A percentile compares a stretch with the other conserved stretches of the same genome.
Conservation (phyloP, 2,888 invertebrate species). For the Andrena fulva region DNA sequence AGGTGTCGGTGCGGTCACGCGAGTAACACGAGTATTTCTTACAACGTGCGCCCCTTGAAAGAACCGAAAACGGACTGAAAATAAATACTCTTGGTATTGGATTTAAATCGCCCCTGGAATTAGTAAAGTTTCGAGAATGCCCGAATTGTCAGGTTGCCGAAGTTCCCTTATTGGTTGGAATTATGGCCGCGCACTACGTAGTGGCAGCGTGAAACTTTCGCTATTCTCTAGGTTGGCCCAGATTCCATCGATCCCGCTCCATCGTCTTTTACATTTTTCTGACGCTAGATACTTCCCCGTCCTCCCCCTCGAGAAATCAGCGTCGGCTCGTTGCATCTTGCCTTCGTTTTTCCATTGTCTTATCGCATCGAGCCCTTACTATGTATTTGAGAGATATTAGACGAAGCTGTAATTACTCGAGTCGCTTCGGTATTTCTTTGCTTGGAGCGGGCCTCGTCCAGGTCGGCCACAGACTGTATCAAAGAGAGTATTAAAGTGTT, state of each 20-base stretch:
- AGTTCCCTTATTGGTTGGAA: conserved; percentile 44
- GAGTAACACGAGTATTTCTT: neutral
- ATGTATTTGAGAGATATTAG: conserved; percentile 18
- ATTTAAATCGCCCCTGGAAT: neutral
- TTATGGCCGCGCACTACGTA: conserved; percentile 54
- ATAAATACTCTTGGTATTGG: conserved; percentile 3
- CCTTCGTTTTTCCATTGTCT: conserved; percentile 40
- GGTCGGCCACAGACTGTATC: neutral
- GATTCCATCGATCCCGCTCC: conserved; percentile 39
- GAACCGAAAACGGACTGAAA: neutral
- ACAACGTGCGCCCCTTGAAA: neutral
- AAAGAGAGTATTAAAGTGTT: conserved; percentile 7
- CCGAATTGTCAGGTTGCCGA: conserved; percentile 1
- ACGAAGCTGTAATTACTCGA: conserved; percentile 32
- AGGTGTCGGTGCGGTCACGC: too few relatives aligned
- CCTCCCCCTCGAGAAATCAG: conserved; percentile 4
- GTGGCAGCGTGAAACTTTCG: conserved; percentile 54
- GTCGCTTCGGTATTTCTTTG: conserved; percentile 15
- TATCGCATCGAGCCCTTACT: conserved; percentile 1
- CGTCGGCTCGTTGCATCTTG: conserved; percentile 12
- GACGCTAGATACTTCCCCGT: conserved; percentile 8
- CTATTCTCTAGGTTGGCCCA: conserved; percentile 52
- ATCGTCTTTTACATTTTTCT: conserved; percentile 37
- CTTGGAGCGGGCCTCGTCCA: neutral
- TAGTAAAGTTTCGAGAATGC: conserved; percentile 13